Evolutionary conservation across 2,113 vertebrate species (phyloP).

Genomic region (Eira barbara): DNA sequence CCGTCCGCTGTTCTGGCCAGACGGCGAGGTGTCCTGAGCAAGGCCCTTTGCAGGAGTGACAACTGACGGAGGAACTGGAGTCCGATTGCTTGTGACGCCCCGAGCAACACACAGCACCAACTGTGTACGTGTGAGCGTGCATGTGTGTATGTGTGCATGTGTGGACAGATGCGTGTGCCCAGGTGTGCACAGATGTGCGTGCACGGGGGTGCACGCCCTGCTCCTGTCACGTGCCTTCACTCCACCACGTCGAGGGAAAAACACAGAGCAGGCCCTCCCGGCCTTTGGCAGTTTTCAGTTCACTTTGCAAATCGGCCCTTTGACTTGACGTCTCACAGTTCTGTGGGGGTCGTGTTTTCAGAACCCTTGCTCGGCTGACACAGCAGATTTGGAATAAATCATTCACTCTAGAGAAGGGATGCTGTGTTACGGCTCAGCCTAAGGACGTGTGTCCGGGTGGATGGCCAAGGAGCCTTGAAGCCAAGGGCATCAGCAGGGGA

Average conservation of each 20-base stretch:
- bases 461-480: constrained; percentile 62
- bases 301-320: not conserved
- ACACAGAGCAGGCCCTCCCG: accelerated
- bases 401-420: constrained; percentile 66
- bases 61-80: too few species aligned
- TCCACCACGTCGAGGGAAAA: not conserved
- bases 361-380: constrained; percentile 45
- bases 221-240: not conserved
- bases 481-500: constrained; percentile 1
- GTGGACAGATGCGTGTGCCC: too few species aligned
- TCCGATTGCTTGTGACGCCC: not conserved
- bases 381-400: constrained; percentile 63
- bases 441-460: constrained; percentile 51
- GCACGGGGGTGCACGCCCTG: not conserved
- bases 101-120: too few species aligned
- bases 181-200: not conserved
- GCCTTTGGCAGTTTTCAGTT: not conserved
- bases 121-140: not conserved
- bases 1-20: not conserved
- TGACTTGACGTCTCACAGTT: not conserved
- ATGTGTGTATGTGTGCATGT: not conserved
- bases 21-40: too few species aligned
- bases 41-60: not conserved
- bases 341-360: constrained; percentile 50
- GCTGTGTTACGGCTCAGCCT: constrained; percentile 44